phyloP scores from a whole-genome alignment of 2,797 vertebrate species.

The Neosilurus hyrtlii region DNA sequence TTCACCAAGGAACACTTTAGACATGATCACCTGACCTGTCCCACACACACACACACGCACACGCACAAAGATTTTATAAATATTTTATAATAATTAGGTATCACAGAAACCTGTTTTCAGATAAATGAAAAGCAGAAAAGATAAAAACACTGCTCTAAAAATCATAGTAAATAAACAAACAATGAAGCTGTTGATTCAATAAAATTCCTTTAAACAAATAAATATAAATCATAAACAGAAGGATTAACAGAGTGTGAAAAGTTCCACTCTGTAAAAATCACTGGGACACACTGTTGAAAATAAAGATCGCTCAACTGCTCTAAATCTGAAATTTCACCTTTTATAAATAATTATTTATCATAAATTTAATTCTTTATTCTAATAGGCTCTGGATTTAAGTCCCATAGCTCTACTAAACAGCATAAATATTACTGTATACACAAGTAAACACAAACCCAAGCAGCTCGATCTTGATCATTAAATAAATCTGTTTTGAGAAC shows the following conservation, averaged over 20 bases:
- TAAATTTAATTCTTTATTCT: too few species aligned
- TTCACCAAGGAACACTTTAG: conserved; percentile 80
- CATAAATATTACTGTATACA: too few species aligned
- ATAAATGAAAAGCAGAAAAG: too few species aligned
- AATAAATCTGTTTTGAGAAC: too few species aligned
- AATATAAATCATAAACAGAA: neutral
- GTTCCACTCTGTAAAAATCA: too few species aligned
- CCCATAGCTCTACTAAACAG: too few species aligned
- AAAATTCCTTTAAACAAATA: neutral
- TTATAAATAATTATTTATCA: too few species aligned
- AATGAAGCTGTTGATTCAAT: neutral
- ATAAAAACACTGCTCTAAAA: neutral
- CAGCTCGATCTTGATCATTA: too few species aligned
- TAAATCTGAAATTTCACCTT: too few species aligned
- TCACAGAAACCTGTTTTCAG: neutral
- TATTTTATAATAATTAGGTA: neutral
- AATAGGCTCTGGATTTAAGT: too few species aligned
- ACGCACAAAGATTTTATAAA: neutral
- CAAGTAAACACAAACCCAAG: too few species aligned
- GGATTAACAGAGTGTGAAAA: neutral
- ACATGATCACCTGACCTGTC: conserved; percentile 76
- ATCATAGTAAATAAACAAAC: neutral
- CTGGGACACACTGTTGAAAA: neutral
- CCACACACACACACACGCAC: conserved; percentile 32
- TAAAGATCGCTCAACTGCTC: neutral